phyloP scores from a whole-genome alignment of 1,140 invertebrate species.

The Pogonognathellus flavescens region DNA sequence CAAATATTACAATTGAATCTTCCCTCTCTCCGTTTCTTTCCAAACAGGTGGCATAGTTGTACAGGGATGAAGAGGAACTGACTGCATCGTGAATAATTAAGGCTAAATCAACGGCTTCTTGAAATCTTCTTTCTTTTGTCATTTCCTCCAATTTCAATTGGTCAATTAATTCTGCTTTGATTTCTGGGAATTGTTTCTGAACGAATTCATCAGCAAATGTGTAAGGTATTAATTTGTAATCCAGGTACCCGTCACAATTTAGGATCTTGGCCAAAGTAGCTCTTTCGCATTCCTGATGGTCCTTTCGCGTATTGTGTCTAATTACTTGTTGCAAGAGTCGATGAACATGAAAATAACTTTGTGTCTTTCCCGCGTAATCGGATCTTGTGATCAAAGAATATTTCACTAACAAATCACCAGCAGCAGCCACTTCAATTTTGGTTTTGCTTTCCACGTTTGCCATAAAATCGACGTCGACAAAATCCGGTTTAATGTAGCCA shows the following conservation, averaged over 20 bases:
- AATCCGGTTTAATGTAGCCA: no score
- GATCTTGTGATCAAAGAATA: not conserved
- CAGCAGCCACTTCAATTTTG: not conserved
- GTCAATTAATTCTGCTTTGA: not conserved
- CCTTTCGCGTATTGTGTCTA: not conserved
- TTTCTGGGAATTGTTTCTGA: not conserved
- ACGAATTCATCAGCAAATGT: not conserved
- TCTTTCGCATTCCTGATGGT: not conserved
- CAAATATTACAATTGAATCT: not conserved
- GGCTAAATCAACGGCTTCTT: not conserved
- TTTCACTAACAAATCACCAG: not conserved
- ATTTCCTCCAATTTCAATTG: not conserved
- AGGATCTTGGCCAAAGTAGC: not conserved
- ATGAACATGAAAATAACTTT: not conserved
- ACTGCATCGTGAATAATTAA: not conserved
- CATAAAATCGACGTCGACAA: no score
- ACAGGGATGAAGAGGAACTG: not conserved
- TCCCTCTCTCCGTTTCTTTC: not conserved
- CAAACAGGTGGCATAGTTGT: not conserved
- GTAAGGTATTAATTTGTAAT: not conserved
- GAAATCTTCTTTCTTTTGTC: not conserved
- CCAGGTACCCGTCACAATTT: not conserved
- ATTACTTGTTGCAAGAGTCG: not conserved
- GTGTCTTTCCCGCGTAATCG: not conserved
- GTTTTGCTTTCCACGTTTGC: no score